phyloP scores from a whole-genome alignment of 2,888 invertebrate genomes.

The Cantharis lateralis region DNA sequence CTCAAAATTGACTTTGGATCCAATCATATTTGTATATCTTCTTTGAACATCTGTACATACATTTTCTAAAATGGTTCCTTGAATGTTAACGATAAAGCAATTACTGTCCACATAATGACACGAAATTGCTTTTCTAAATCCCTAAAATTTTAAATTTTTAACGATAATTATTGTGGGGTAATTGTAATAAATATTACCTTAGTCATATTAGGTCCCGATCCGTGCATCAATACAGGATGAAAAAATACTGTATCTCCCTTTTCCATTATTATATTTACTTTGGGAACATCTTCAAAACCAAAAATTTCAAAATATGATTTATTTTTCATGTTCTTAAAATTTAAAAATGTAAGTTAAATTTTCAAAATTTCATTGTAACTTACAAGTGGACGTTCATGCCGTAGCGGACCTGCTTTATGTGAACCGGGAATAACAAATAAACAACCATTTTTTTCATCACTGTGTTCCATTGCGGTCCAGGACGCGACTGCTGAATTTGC shows the following conservation, averaged over 20 bases:
- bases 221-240: constrained; percentile 85
- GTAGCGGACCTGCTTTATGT: constrained; percentile 65
- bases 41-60: constrained; percentile 66
- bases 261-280: constrained; percentile 73
- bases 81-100: constrained; percentile 71
- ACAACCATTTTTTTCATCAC: constrained; percentile 77
- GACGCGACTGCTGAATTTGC: constrained; percentile 78
- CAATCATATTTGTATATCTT: constrained; percentile 47
- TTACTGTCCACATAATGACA: constrained; percentile 78
- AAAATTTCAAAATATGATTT: constrained; percentile 72
- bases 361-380: background rate
- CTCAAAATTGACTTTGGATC: background rate
- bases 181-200: no score
- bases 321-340: constrained; percentile 59
- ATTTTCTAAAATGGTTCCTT: constrained; percentile 66
- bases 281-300: constrained; percentile 56
- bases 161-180: no score
- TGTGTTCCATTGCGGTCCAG: constrained; percentile 87
- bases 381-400: constrained; percentile 75
- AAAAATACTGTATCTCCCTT: constrained; percentile 89
- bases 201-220: constrained; percentile 79
- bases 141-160: constrained; percentile 57
- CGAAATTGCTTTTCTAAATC: constrained; percentile 77
- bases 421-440: constrained; percentile 81
- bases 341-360: background rate